phyloP scores from a whole-genome alignment of 2,113 vertebrate genomes.

The Catharus bicknelli region DNA sequence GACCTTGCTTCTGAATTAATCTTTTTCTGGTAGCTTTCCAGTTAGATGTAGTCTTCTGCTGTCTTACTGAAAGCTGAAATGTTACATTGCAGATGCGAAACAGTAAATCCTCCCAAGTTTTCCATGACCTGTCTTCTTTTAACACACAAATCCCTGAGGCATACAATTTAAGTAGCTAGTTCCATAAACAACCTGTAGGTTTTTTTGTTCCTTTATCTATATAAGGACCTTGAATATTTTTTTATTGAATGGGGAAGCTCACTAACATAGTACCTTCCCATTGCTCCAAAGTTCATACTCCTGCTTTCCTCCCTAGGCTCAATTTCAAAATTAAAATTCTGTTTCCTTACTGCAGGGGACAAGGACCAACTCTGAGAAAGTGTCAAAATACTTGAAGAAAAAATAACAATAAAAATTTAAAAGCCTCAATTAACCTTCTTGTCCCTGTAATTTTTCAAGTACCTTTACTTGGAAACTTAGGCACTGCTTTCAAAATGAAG shows the following conservation, averaged over 20 bases:
- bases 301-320: background rate
- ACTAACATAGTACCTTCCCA: background rate
- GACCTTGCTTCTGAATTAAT: background rate
- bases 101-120: background rate
- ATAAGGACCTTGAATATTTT: background rate
- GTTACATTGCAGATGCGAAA: background rate
- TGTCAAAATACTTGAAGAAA: background rate
- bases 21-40: slow-evolving; percentile 10
- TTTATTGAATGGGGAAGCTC: background rate
- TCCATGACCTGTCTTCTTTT: background rate
- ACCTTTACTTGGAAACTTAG: background rate
- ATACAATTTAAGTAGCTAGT: background rate
- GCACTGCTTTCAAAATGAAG: background rate
- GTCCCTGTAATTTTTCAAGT: background rate
- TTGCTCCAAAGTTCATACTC: background rate
- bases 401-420: background rate
- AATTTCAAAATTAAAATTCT: background rate
- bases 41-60: background rate
- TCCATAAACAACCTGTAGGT: background rate
- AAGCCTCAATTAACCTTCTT: background rate
- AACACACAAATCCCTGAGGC: background rate
- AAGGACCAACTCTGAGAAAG: background rate
- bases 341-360: background rate
- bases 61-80: background rate
- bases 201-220: background rate